Percentiles rank a stretch among this genome's conserved stretches.
phyloP scores from a whole-genome alignment of 23 tunicate species.

The Styela clava region DNA sequence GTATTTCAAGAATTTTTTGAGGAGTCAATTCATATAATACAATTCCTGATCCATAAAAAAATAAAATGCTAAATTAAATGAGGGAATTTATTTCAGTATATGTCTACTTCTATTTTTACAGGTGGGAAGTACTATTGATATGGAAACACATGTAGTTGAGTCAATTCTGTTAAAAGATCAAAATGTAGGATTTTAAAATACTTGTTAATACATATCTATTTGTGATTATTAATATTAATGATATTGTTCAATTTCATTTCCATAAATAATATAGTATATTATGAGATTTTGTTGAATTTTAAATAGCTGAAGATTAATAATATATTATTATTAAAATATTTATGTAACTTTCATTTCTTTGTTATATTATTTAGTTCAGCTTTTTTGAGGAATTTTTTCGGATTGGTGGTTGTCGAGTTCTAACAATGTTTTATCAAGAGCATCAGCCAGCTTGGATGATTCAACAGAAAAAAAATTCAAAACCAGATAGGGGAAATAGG shows the following conservation, averaged over 20 bases:
- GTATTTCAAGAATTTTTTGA: background rate
- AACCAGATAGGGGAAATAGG: slow-evolving; percentile 28
- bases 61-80: too few species aligned
- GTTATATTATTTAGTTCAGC: slow-evolving; percentile 44
- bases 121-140: slow-evolving; percentile 60
- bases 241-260: background rate
- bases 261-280: background rate
- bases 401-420: slow-evolving; percentile 49
- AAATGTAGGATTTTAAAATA: slow-evolving; percentile 32
- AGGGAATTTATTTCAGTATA: too few species aligned
- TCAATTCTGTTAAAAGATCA: slow-evolving; percentile 56
- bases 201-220: background rate
- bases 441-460: slow-evolving; percentile 73
- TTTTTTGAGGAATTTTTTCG: slow-evolving; percentile 69
- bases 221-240: background rate
- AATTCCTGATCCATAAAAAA: too few species aligned
- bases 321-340: too few species aligned
- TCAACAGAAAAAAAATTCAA: slow-evolving; percentile 29
- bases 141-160: slow-evolving; percentile 64
- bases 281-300: background rate
- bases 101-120: slow-evolving; percentile 4
- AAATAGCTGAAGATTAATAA: background rate
- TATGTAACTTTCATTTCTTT: background rate
- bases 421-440: slow-evolving; percentile 64
- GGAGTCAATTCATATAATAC: too few species aligned